These are phyloP conservation scores for Ariopsis seemanni DNA, from an alignment of 2,113 vertebrate species.

Conservation along the genomic window DNA sequence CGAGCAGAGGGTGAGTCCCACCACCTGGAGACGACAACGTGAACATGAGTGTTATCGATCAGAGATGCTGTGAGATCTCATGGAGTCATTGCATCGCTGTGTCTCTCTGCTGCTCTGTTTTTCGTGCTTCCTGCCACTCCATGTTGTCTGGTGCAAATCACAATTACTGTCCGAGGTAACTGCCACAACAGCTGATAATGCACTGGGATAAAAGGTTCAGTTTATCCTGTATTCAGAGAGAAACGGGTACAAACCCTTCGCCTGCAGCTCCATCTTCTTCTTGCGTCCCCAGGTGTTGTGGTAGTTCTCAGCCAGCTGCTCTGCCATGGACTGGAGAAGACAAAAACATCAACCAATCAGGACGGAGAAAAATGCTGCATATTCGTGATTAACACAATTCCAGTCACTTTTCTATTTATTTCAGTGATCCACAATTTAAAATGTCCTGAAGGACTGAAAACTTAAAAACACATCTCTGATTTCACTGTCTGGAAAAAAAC, in stretches of 20 bases:
- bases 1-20: constrained; percentile 88
- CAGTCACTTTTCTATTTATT: not conserved
- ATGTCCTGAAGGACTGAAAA: no score
- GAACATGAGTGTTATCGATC: not conserved
- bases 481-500: not conserved
- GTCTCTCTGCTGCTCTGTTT: not conserved
- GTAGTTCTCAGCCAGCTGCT: constrained; percentile 93
- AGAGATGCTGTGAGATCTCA: not conserved
- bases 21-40: constrained; percentile 69
- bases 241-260: constrained; percentile 76
- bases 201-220: not conserved
- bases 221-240: not conserved
- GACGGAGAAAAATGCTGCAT: not conserved
- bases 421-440: not conserved
- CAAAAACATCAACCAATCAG: not conserved
- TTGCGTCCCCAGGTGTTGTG: constrained; percentile 95
- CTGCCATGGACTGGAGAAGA: constrained; percentile 85
- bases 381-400: not conserved
- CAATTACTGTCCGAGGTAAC: not conserved
- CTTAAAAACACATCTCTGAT: not conserved
- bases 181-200: not conserved
- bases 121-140: not conserved
- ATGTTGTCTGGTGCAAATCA: not conserved
- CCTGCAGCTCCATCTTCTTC: constrained; percentile 87
- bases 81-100: not conserved